Evolutionary conservation across 2,888 invertebrate genomes (phyloP).

Genomic region (Torymus auratus): DNA sequence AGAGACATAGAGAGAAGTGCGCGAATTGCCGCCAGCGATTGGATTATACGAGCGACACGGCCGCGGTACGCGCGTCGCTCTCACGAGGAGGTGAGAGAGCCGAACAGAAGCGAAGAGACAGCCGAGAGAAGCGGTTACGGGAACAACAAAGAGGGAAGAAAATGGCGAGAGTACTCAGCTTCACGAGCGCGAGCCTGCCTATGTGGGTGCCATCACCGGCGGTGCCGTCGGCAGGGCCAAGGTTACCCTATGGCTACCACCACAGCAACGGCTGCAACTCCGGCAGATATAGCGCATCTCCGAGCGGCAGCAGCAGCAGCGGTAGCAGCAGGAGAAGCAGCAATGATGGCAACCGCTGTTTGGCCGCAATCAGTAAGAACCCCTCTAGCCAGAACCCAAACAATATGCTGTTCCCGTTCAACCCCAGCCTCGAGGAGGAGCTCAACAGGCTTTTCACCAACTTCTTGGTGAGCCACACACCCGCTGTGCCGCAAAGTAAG

Average conservation of each 20-base stretch:
- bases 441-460: slow-evolving; percentile 67
- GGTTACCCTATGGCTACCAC: background rate
- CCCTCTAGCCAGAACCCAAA: background rate
- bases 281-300: background rate
- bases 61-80: no score
- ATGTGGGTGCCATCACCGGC: no score
- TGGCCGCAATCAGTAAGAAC: no score
- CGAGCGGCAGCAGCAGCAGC: background rate
- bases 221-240: background rate
- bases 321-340: background rate
- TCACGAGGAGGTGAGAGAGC: no score
- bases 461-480: slow-evolving; percentile 13
- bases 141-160: background rate
- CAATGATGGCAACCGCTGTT: no score
- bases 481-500: slow-evolving; percentile 19
- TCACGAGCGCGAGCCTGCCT: no score
- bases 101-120: no score
- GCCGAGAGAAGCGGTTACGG: no score
- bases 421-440: slow-evolving; percentile 71
- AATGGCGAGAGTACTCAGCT: no score
- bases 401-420: slow-evolving; percentile 66
- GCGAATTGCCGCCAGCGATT: no score
- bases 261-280: background rate
- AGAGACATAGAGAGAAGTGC: no score
- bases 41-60: no score